Evolutionary conservation across 2,113 vertebrate species (phyloP).

Genomic region (Piaya cayana): DNA sequence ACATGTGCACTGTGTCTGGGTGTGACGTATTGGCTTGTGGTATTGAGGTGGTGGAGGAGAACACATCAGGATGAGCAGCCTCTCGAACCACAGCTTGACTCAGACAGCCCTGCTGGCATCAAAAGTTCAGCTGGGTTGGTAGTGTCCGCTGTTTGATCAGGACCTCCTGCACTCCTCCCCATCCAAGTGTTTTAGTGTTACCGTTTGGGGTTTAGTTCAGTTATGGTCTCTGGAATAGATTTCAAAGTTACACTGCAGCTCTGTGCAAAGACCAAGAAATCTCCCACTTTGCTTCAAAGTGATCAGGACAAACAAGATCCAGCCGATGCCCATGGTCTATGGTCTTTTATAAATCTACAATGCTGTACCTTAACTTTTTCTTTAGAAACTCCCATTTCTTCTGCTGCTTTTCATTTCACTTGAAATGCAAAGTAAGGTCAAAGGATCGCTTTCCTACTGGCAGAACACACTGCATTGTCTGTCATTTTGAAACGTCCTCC

Average conservation of each 20-base stretch:
- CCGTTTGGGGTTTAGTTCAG: conserved; percentile 6
- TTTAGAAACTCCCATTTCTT: conserved; percentile 57
- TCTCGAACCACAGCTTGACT: neutral
- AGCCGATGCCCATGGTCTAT: neutral
- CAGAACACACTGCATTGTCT: conserved; percentile 46
- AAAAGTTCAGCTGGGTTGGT: neutral
- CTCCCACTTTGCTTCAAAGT: conserved; percentile 18
- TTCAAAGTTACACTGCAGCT: conserved; percentile 1
- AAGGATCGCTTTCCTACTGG: conserved; percentile 52
- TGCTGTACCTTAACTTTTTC: conserved; percentile 28
- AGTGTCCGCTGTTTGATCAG: neutral
- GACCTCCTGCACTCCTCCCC: neutral
- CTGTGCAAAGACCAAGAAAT: neutral
- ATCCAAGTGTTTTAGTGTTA: neutral
- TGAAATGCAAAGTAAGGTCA: conserved; percentile 70
- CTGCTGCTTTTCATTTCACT: conserved; percentile 42
- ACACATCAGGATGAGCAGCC: neutral
- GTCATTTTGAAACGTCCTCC: conserved; percentile 29
- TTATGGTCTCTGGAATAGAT: neutral
- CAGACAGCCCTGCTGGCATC: rapidly evolving
- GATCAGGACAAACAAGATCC: conserved; percentile 31
- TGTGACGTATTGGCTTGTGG: neutral
- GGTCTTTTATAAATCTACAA: conserved; percentile 26
- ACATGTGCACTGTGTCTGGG: rapidly evolving
- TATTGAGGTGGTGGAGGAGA: neutral